Percentiles rank a stretch among this genome's conserved stretches.
These are phyloP conservation scores for Capitulum mitella DNA, from an alignment of 2,888 invertebrate genomes.

Conservation along the genomic window DNA sequence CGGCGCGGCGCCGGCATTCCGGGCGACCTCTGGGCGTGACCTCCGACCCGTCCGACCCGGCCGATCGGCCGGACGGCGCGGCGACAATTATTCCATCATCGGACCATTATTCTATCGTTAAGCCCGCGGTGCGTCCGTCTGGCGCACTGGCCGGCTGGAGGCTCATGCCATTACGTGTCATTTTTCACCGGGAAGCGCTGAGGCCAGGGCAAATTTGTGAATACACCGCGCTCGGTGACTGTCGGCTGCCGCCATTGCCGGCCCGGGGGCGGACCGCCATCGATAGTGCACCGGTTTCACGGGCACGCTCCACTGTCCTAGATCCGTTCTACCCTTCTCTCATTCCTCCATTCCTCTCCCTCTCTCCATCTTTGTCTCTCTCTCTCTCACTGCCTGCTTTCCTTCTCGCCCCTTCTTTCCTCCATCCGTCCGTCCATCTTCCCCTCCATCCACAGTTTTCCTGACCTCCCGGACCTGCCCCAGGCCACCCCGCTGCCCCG, in stretches of 20 bases:
- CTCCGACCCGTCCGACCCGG: neutral
- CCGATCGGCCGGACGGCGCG: neutral
- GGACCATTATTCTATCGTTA: conserved; percentile 19
- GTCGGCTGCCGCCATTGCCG: neutral
- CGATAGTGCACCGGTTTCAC: no score
- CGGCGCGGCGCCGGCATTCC: neutral
- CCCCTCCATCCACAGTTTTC: no score
- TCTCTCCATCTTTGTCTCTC: no score
- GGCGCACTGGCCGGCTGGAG: neutral
- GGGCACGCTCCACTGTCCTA: no score
- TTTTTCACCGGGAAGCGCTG: neutral
- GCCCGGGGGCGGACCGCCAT: neutral
- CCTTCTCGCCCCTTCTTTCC: no score
- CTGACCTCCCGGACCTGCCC: neutral
- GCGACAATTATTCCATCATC: conserved; percentile 20
- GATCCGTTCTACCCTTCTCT: no score
- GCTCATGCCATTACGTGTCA: conserved; percentile 3
- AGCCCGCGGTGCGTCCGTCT: neutral
- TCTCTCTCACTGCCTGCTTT: no score
- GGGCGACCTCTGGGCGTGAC: neutral
- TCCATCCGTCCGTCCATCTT: no score
- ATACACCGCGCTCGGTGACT: neutral
- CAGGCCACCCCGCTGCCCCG: neutral
- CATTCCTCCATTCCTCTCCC: no score
- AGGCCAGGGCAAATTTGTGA: neutral